Conservation (phyloP, 2,113 vertebrate species). For the Catharus minimus region DNA sequence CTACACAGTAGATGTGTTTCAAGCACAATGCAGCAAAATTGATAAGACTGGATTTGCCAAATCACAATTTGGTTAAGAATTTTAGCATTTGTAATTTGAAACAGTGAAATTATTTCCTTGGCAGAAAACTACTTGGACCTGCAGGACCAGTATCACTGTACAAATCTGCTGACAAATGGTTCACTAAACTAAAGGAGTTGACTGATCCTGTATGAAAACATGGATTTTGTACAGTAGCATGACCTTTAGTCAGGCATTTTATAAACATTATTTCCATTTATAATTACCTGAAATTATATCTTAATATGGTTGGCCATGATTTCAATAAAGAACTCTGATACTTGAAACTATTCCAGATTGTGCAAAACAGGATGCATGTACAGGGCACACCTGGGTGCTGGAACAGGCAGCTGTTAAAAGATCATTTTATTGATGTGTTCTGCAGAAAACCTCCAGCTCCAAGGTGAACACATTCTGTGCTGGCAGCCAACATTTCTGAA, state of each 20-base stretch:
- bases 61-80: neutral
- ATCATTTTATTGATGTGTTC: neutral
- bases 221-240: neutral
- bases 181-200: conserved; percentile 9
- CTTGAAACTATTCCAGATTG: neutral
- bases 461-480: neutral
- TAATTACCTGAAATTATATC: neutral
- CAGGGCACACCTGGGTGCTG: neutral
- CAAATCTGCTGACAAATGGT: neutral
- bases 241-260: neutral
- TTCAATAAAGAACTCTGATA: neutral
- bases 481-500: conserved; percentile 1
- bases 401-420: neutral
- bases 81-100: neutral
- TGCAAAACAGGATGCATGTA: neutral
- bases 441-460: neutral
- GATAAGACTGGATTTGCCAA: neutral
- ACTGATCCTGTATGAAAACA: neutral
- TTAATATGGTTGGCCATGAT: neutral
- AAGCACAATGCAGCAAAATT: neutral
- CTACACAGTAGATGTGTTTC: neutral
- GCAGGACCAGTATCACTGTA: neutral
- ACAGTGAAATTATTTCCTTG: neutral
- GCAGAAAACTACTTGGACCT: neutral
- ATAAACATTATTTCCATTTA: neutral